Conservation (phyloP, 2,888 invertebrate genomes). For the Belgica antarctica region DNA sequence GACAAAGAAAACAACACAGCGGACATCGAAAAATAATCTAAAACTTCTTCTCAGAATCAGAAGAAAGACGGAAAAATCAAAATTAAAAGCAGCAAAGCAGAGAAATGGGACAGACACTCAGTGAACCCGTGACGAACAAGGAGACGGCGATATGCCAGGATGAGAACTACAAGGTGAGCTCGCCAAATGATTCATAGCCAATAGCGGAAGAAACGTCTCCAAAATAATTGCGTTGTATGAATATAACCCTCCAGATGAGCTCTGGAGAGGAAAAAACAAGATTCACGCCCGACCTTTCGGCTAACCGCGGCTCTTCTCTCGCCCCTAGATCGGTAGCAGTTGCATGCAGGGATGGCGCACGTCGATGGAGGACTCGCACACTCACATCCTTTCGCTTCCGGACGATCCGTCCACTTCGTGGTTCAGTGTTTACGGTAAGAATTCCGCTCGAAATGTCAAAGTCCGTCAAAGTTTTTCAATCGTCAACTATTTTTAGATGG, state of each 20-base stretch:
- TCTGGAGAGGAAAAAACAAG: background rate
- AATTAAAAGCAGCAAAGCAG: too few relatives aligned
- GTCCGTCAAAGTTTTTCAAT: background rate
- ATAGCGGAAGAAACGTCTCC: background rate
- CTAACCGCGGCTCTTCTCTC: background rate
- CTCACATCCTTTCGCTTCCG: constrained; percentile 86
- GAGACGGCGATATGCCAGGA: constrained; percentile 80
- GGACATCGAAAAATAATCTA: background rate
- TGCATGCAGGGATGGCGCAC: constrained; percentile 99
- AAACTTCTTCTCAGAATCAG: background rate
- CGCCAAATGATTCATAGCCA: background rate
- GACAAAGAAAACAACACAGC: background rate
- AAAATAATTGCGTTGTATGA: constrained; percentile 38
- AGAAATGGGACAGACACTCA: constrained; percentile 98
- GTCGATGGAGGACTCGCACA: constrained; percentile 99
- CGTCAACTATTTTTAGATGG: constrained; percentile 48
- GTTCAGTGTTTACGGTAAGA: constrained; percentile 88
- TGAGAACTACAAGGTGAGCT: constrained; percentile 56
- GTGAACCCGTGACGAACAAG: constrained; percentile 92
- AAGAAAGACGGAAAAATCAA: background rate
- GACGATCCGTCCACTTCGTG: constrained; percentile 91
- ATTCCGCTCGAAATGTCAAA: constrained; percentile 57
- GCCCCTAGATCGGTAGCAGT: constrained; percentile 81
- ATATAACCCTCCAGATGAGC: constrained; percentile 23
- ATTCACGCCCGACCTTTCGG: background rate